phyloP scores from a whole-genome alignment of 2,113 vertebrate species.

The Dasypus novemcinctus region DNA sequence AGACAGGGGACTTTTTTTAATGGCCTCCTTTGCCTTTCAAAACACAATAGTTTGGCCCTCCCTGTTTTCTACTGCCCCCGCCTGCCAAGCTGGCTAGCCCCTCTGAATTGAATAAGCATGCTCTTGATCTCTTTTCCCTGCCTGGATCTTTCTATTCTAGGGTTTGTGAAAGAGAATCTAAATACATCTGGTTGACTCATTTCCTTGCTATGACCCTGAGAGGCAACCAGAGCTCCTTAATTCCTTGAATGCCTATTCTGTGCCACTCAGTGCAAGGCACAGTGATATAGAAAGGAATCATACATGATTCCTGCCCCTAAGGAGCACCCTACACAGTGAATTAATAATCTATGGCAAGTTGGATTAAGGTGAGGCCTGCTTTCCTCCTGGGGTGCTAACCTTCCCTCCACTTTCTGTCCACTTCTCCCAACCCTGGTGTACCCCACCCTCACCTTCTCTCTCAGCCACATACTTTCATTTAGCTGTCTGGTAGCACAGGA shows the following conservation, averaged over 20 bases:
- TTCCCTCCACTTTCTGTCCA: neutral
- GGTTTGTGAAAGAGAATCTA: neutral
- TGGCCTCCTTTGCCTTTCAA: slow-evolving; percentile 13
- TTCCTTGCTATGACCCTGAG: neutral
- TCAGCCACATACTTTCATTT: neutral
- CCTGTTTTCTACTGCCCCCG: neutral
- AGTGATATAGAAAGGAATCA: neutral
- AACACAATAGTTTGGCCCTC: neutral
- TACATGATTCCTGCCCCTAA: neutral
- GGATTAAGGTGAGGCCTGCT: neutral
- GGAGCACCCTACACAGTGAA: neutral
- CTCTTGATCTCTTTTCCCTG: neutral
- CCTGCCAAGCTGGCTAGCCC: neutral
- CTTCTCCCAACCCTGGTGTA: neutral
- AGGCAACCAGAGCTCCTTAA: neutral
- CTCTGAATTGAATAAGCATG: neutral
- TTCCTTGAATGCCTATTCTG: neutral
- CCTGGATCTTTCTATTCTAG: neutral
- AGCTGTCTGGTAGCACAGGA: neutral
- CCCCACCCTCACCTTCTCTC: neutral
- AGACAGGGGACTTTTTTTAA: neutral
- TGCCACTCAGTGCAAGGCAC: neutral
- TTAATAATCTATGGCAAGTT: neutral
- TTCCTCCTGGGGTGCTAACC: neutral
- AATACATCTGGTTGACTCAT: neutral